Base-by-base conservation (phyloP, 1,140 invertebrate genomes). In the Hycleus phaleratus region DNA sequence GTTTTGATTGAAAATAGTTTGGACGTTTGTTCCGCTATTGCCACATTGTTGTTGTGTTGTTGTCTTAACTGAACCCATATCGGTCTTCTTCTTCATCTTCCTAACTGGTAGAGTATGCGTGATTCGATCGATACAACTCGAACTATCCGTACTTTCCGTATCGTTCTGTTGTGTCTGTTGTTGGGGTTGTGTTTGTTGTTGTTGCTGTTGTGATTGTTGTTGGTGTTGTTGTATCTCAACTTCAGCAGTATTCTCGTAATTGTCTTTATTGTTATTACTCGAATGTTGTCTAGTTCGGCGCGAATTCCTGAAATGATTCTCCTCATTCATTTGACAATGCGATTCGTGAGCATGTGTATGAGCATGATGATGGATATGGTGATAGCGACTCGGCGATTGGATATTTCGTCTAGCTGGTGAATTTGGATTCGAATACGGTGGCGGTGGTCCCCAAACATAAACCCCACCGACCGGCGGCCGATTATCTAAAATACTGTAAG, bases 361-460 rank as follows among this genome's bases (percentile, higher is more conserved):
- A 43, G 65, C 56, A 58, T 74, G 74, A 48, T 67, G 73, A 47
- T 67, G 71, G 26, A 64, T 65, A 62, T 68, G 72, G 53, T 70
- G 71, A 58, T 69, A 70, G 64, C 71, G 56, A 47, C 65, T 56
- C 12, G 71, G 71, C 1, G 69, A 72, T 38, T 66, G 59, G 5
- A 69, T 46, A 32, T 52, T 55, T 44, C 69, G 55, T 56, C 82
- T 73, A 0, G 82, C 82, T 2, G 82, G 82, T 67, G 82, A 84
- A 57, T 84, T 84, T 3, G 84, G 85, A 64, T 86, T 84, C 48
- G 84, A 85, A 66, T 88, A 88, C 0, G 85, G 85, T 2, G 86
- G 85, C 8, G 86, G 85, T 10, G 85, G 86, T 11, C 85, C 86
- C 85, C 86, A 87, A 10, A 86, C 70, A 55, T 74, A 74, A 7